Conservation (phyloP, 2,113 vertebrate genomes). For the Cavia porcellus region DNA sequence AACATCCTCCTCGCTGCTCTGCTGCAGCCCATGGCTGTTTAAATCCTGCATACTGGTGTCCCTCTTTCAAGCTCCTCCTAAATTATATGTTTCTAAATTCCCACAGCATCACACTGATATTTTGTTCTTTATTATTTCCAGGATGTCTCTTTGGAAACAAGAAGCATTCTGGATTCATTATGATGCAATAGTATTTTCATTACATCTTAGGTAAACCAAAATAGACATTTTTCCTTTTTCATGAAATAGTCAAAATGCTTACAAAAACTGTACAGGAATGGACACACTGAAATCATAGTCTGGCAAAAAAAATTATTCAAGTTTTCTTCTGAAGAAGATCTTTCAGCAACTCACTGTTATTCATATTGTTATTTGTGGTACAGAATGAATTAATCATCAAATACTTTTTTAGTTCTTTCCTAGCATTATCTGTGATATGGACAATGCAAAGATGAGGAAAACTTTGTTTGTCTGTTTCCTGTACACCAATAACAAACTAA, state of each 20-base stretch:
- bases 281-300: background rate
- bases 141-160: background rate
- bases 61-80: background rate
- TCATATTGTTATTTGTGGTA: background rate
- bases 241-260: conserved; percentile 9
- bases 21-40: background rate
- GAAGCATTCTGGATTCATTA: background rate
- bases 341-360: background rate
- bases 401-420: background rate
- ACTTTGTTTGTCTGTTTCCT: background rate
- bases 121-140: background rate
- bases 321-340: background rate
- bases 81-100: background rate
- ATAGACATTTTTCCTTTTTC: background rate
- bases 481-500: background rate
- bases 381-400: background rate
- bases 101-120: background rate
- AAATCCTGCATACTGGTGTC: background rate
- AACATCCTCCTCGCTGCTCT: background rate
- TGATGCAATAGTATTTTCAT: background rate
- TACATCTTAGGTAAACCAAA: conserved; percentile 3
- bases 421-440: background rate
- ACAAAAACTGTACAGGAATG: background rate
- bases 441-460: background rate
- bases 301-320: background rate